These are phyloP conservation scores for Anaspis maculata DNA, from an alignment of 2,888 invertebrate genomes.

Conservation along the genomic window DNA sequence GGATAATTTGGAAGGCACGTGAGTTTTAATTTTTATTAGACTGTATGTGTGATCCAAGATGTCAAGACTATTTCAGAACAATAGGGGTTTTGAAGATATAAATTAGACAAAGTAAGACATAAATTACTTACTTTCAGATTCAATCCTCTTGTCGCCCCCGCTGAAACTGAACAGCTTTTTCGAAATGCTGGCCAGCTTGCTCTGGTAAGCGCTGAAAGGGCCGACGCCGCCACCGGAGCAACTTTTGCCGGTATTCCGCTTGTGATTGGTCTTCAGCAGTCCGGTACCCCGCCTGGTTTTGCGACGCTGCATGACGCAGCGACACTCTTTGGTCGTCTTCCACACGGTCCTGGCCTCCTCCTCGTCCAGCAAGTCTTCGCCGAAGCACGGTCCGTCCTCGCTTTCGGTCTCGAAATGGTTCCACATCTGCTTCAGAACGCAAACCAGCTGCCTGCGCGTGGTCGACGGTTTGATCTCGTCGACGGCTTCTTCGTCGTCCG, in stretches of 20 bases:
- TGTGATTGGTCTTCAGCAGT: constrained; percentile 16
- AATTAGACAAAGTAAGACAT: too few species aligned
- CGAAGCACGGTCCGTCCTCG: constrained; percentile 45
- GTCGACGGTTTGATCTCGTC: constrained; percentile 32
- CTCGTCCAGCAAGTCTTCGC: constrained; percentile 45
- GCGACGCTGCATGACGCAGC: constrained; percentile 56
- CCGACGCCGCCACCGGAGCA: too few species aligned
- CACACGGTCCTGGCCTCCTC: constrained; percentile 51
- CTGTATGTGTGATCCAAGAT: too few species aligned
- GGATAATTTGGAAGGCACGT: too few species aligned
- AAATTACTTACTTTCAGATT: too few species aligned
- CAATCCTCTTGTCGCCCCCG: constrained; percentile 25
- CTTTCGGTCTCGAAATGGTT: constrained; percentile 29
- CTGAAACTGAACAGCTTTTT: constrained; percentile 45
- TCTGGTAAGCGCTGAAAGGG: too few species aligned
- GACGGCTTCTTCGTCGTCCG: constrained; percentile 46
- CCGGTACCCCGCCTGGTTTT: constrained; percentile 47
- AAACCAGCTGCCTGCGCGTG: constrained; percentile 43
- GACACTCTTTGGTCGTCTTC: constrained; percentile 50
- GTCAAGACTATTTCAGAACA: too few species aligned
- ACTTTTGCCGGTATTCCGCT: too few species aligned
- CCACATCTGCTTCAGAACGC: constrained; percentile 40
- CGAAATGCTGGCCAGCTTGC: constrained; percentile 29
- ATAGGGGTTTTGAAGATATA: too few species aligned
- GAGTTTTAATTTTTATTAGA: too few species aligned